Base-by-base conservation (phyloP, 2,797 vertebrate species). In the Sebastes baramenuke region DNA sequence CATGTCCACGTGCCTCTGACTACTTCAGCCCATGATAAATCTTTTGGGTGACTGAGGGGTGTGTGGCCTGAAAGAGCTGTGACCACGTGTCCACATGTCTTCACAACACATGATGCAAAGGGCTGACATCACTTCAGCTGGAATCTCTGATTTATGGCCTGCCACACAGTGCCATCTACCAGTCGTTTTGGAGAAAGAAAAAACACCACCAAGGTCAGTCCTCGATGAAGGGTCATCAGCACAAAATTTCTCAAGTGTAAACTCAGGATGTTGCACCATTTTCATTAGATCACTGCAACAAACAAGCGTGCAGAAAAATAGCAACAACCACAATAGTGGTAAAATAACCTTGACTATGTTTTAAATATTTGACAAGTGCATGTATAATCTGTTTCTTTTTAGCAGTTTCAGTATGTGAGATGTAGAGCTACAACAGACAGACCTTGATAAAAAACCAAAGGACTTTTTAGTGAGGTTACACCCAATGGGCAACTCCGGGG, bases 41-140 rank as follows among this genome's bases (percentile, higher is more conserved):
- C 75, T 60, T 78, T 71, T n/a, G 32, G 60, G 36, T 72, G 70
- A 61, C 5, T 81, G 38, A 83, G 55, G 77, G 73, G 64, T 81
- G 77, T 79, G 85, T 80, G 70, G 67, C 79, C 58, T 81, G 91
- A 80, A 72, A 81, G 81, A 82, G 77, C 81, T 80, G 79, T 80
- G 82, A 74, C 79, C 81, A 85, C 62, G 52, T 86, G 86, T 82
- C 67, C 83, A 67, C 79, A 61, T 88, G 87, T 93, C 90, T 90
- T 84, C 80, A 75, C 82, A 92, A 91, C 91, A 92, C 89, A 88
- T 87, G 91, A 94, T 92, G 93, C 88, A 90, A 92, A 91, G 86
- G 62, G 67, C 89, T 95, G 93, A 95, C 93, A 93, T 96, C 90
- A 93, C 89, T 86, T 89, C 78, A 86, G 77, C 87, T 81, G 87